Percentiles rank a stretch among this genome's conserved stretches.
These are phyloP conservation scores for Homarus americanus DNA, from an alignment of 1,140 invertebrate genomes.

Conservation along the genomic window DNA sequence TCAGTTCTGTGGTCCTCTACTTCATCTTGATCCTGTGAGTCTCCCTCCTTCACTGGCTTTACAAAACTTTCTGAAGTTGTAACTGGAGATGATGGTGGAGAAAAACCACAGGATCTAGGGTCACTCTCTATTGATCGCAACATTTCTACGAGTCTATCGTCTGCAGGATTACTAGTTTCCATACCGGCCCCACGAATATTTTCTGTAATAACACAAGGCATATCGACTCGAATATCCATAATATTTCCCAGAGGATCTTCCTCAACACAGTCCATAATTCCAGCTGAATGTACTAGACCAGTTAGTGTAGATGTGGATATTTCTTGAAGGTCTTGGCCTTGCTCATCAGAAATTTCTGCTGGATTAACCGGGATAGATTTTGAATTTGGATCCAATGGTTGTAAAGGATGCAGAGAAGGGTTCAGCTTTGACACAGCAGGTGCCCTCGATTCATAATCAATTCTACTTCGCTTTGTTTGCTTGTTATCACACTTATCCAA, in stretches of 20 bases:
- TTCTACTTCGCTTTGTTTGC: constrained; percentile 45
- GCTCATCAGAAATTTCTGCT: constrained; percentile 44
- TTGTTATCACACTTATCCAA: constrained; percentile 42
- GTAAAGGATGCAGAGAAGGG: constrained; percentile 18
- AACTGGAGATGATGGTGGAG: constrained; percentile 56
- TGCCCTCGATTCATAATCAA: constrained; percentile 13
- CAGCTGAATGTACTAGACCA: constrained; percentile 62
- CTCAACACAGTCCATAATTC: constrained; percentile 62
- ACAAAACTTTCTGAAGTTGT: constrained; percentile 40
- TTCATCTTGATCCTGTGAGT: not conserved
- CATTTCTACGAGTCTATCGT: constrained; percentile 63
- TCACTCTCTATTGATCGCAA: constrained; percentile 66
- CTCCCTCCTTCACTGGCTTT: constrained; percentile 22
- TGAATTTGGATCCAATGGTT: not conserved
- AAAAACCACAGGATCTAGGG: constrained; percentile 55
- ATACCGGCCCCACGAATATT: constrained; percentile 47
- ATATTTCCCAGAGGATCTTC: constrained; percentile 61
- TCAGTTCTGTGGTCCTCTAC: constrained; percentile 17
- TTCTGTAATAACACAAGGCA: constrained; percentile 61
- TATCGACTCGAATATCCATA: constrained; percentile 64
- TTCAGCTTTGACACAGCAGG: constrained; percentile 38
- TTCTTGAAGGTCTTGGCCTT: constrained; percentile 60
- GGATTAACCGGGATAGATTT: constrained; percentile 26
- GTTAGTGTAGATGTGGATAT: constrained; percentile 57
- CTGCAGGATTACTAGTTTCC: constrained; percentile 42